phyloP scores from a whole-genome alignment of 2,113 vertebrate genomes.

The Paramisgurnus dabryanus region DNA sequence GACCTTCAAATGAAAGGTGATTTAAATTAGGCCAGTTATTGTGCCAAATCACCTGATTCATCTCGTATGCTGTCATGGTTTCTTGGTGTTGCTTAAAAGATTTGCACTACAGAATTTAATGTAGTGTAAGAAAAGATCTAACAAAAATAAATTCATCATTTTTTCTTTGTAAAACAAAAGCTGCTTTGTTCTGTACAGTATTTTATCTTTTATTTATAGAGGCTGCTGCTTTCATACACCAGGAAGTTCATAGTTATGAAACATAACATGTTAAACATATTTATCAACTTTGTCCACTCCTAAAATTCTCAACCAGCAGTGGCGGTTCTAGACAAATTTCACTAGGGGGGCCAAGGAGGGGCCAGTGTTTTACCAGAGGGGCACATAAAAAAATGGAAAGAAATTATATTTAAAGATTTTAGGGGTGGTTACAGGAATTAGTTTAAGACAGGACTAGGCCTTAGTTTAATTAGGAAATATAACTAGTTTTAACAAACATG shows the following conservation, averaged over 20 bases:
- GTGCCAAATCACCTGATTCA: constrained; percentile 10
- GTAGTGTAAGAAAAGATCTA: constrained; percentile 1
- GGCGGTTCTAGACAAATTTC: no score
- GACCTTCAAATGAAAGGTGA: neutral
- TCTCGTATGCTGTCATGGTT: constrained; percentile 1
- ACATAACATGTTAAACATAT: no score
- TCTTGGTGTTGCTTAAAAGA: constrained; percentile 14
- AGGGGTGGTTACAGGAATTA: no score
- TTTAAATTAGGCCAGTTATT: neutral
- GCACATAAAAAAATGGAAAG: no score
- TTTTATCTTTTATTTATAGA: neutral
- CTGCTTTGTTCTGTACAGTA: neutral
- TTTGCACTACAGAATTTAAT: neutral
- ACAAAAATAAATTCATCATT: neutral
- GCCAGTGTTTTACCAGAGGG: no score
- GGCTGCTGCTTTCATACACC: neutral
- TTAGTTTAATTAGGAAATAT: no score
- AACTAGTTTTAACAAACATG: no score
- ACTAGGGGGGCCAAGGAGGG: no score
- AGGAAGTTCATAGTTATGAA: neutral
- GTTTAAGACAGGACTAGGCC: no score
- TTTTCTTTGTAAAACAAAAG: neutral
- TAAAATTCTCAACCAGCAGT: no score
- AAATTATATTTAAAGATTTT: no score
- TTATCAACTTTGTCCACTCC: no score